Percentiles rank a stretch among this genome's conserved stretches.
Evolutionary conservation across 2,113 vertebrate genomes (phyloP).

Genomic region (Lasiurus cinereus): DNA sequence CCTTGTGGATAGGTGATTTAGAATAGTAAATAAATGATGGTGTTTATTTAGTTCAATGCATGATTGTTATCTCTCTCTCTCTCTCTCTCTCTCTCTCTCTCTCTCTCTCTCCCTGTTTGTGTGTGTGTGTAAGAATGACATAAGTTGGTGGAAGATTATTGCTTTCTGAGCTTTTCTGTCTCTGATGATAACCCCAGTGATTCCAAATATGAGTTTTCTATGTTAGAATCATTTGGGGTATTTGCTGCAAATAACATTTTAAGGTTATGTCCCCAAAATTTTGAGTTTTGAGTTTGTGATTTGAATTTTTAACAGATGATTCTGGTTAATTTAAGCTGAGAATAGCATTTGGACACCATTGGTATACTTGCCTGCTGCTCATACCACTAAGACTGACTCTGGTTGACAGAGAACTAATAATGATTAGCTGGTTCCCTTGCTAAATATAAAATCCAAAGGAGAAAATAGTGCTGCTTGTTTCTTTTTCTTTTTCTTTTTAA

Average conservation of each 20-base stretch:
- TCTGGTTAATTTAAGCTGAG: neutral
- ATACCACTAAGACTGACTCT: neutral
- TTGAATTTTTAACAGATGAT: neutral
- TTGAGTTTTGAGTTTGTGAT: neutral
- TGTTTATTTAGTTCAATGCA: slow-evolving; percentile 23
- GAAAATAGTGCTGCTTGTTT: neutral
- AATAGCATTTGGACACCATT: neutral
- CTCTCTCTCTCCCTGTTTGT: neutral
- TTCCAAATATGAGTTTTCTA: slow-evolving; percentile 15
- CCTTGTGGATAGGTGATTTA: slow-evolving; percentile 25
- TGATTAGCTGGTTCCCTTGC: neutral
- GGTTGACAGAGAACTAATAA: neutral
- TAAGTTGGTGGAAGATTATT: neutral
- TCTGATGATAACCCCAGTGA: neutral
- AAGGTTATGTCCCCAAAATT: neutral
- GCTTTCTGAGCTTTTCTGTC: slow-evolving; percentile 25
- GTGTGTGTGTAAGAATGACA: neutral
- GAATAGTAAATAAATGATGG: neutral
- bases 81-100: neutral
- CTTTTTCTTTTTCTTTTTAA: neutral
- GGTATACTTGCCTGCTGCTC: neutral
- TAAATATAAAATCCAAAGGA: neutral
- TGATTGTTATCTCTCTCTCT: neutral
- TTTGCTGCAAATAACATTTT: neutral
- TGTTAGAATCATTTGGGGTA: neutral